Evolutionary conservation across 2,113 vertebrate species (phyloP), one percentile per base, ranked within the genome.

Genomic region (Vulpes vulpes): DNA sequence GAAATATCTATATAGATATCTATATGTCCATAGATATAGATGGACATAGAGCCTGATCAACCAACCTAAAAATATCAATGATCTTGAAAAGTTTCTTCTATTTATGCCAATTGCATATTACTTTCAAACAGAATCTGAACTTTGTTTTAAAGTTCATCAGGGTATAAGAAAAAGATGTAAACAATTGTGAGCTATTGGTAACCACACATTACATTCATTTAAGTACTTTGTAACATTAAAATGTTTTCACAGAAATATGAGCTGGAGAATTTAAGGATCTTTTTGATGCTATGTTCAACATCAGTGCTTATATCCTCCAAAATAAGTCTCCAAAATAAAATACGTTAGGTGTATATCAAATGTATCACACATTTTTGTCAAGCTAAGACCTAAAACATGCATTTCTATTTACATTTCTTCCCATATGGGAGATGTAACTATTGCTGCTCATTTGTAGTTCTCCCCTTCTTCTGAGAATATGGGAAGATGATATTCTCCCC

Each of bases 131-230:
- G 86, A 67, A 11, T 53, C 94, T 57, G 6, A 81, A 95, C 55
- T 97, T 95, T 92, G 23, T 96, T 92, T 96, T 67, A 80, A 95
- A 95, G 62, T 92, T 92, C 20, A 43, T 84, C 16, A 69, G 8
- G 16, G 5, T 53, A 55, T 69, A 27, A 89, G 51, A 81, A 94
- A 91, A 90, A 81, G 3, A 78, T 20, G 4, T 53, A 73, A 96
- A 35, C 22, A 84, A 59, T 2, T 64, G 9, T 74, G 51, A 94
- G 19, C 49, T 94, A 22, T 59, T 71, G 32, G 20, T 80, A 82
- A 89, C 11, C 4, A 43, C 3, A 15, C 0, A 65, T 38, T 76
- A 2, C 55, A 53, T 74, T 60, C 43, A 76, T 67, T 38, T 87
- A 95, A 85, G 49, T 69, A 55, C 11, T 14, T 91, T 32, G 27